Base-by-base conservation (phyloP, 2,113 vertebrate species). In the Diphyllodes magnificus region DNA sequence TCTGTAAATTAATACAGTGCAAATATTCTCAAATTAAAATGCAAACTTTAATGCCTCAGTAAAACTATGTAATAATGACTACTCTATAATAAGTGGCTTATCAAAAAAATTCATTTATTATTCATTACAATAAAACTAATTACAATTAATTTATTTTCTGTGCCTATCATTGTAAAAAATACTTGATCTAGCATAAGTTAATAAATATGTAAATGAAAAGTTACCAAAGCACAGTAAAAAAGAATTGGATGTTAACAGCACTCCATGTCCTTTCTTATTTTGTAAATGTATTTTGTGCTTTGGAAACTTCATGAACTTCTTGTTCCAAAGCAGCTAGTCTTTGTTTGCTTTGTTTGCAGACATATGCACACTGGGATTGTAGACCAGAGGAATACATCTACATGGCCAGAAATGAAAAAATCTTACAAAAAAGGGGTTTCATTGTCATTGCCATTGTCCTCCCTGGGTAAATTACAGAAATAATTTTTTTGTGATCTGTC, bases 191-290 rank as follows among this genome's bases (percentile, higher is more conserved):
- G 19, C 45, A 51, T 42, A 85, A 92, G 59, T 92, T 92, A 83
- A 95, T 92, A 90, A 93, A 70, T 82, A 73, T 63, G 69, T 53
- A 93, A 96, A 95, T 92, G 12, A 56, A 90, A 76, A 88, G 23
- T 75, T 93, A 88, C 27, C 42, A 94, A 92, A 83, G 22, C 37
- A 39, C 24, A 3, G 15, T 1, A 11, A 75, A 82, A 68, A 82
- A 75, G 22, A 60, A 81, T 37, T 54, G 17, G 12, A 54, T 87
- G 28, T 60, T 86, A 91, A 44, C 45, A 86, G 4, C 21, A 42
- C 7, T 73, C 25, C 25, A 45, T 49, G 37, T 82, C 23, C 24
- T 86, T 56, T 70, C 9, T 9, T 61, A 33, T 63, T 83, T 82
- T 80, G 33, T 27, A 73, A 92, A 85, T 90, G 40, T 4, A 11